Conservation (phyloP, 1,140 invertebrate species). For the Oncopeltus fasciatus region DNA sequence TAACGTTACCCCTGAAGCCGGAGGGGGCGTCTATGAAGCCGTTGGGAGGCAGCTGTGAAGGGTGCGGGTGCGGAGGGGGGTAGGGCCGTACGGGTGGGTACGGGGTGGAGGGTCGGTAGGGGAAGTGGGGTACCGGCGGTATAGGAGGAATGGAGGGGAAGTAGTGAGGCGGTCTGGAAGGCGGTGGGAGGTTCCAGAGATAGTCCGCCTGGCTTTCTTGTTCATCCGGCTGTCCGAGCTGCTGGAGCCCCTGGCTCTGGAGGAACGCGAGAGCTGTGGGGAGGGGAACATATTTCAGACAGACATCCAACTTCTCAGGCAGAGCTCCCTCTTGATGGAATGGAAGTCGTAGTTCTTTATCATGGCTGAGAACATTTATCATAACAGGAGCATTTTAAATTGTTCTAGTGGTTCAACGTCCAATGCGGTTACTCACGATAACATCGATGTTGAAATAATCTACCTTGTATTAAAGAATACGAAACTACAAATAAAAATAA, state of each 20-base stretch:
- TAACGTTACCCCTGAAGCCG: conserved; percentile 19
- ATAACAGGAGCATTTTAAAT: too few relatives aligned
- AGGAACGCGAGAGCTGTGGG: conserved; percentile 13
- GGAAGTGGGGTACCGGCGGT: background rate
- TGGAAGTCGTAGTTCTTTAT: too few relatives aligned
- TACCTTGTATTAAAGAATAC: too few relatives aligned
- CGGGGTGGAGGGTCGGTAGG: background rate
- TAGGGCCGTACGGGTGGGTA: background rate
- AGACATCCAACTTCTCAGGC: background rate
- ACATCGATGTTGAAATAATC: too few relatives aligned
- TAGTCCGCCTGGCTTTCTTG: conserved; percentile 14
- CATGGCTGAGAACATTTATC: too few relatives aligned
- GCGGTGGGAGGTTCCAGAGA: conserved; percentile 11
- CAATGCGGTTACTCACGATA: too few relatives aligned
- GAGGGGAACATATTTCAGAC: background rate
- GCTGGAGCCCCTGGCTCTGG: conserved; percentile 2
- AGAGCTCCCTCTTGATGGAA: too few relatives aligned
- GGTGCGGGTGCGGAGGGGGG: conserved; percentile 2
- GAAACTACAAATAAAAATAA: too few relatives aligned
- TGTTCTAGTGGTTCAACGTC: too few relatives aligned
- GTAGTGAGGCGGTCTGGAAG: background rate
- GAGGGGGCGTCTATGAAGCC: background rate
- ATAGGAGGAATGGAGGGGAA: conserved; percentile 7
- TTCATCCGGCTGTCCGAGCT: background rate
- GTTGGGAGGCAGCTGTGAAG: too few relatives aligned